Percentiles rank a stretch among this genome's conserved stretches.
phyloP scores from a whole-genome alignment of 2,113 vertebrate genomes.

The Lipotes vexillifer region DNA sequence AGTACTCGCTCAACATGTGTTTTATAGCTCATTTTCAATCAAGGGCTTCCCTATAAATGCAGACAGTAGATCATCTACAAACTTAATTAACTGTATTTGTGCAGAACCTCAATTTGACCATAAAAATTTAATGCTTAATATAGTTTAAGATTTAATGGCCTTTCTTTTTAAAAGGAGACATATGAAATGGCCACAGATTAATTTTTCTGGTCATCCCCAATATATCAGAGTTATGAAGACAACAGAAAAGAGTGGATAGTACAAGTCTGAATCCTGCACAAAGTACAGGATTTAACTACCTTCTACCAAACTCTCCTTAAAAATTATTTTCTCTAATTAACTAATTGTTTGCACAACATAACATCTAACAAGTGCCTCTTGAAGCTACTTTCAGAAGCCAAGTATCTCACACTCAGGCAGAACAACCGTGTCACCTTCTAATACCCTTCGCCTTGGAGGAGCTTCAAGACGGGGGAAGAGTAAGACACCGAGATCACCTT shows the following conservation, averaged over 20 bases:
- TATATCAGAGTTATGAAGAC: constrained; percentile 71
- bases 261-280: constrained; percentile 25
- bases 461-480: too few species aligned
- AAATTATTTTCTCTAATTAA: constrained; percentile 8
- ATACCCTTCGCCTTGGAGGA: neutral
- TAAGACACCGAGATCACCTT: too few species aligned
- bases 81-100: constrained; percentile 79
- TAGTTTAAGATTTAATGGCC: constrained; percentile 70
- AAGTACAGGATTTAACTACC: neutral
- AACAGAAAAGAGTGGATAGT: constrained; percentile 18
- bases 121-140: constrained; percentile 75
- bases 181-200: constrained; percentile 71
- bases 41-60: constrained; percentile 57
- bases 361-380: neutral
- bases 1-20: neutral
- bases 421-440: neutral
- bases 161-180: constrained; percentile 70
- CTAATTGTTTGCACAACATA: neutral
- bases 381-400: neutral
- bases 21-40: constrained; percentile 59
- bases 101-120: constrained; percentile 72
- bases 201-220: constrained; percentile 70
- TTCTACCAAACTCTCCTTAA: neutral
- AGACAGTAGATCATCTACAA: constrained; percentile 63
- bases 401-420: neutral